Conservation (phyloP, 2,797 vertebrate genomes). For the Luscinia luscinia region DNA sequence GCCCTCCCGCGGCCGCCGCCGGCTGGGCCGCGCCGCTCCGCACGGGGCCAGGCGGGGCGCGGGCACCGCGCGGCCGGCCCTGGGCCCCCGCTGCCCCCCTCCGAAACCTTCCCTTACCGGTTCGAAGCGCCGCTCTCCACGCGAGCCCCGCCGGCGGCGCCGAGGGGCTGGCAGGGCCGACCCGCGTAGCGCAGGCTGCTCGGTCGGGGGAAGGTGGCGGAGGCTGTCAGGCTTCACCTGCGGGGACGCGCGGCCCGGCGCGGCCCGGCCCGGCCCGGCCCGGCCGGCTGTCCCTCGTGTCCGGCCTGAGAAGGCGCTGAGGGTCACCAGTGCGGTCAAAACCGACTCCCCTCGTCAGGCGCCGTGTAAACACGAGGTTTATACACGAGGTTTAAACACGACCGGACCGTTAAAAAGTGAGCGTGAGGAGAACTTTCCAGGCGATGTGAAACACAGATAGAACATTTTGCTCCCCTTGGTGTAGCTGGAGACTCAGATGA, state of each 20-base stretch:
- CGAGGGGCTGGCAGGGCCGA: neutral
- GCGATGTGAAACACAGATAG: neutral
- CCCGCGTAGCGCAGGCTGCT: neutral
- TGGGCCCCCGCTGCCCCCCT: neutral
- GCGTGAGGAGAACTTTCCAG: neutral
- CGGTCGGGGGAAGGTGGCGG: neutral
- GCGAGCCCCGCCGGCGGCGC: neutral
- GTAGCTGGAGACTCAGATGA: neutral
- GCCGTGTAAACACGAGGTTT: neutral
- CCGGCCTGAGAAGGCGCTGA: neutral
- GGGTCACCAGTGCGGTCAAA: neutral
- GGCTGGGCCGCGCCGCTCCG: neutral
- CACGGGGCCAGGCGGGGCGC: neutral
- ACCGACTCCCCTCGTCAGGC: neutral
- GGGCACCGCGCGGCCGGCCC: neutral
- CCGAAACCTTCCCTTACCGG: neutral
- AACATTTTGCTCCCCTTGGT: neutral
- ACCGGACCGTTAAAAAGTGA: neutral
- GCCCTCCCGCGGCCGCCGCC: neutral
- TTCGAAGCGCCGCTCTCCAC: neutral
- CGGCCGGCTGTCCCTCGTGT: neutral
- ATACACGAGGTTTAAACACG: neutral
- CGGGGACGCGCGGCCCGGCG: neutral
- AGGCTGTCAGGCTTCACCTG: neutral
- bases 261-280: neutral